Evolutionary conservation across 2,797 vertebrate species (phyloP), one percentile per base, ranked within the genome.

Genomic region (Thamnophis elegans): DNA sequence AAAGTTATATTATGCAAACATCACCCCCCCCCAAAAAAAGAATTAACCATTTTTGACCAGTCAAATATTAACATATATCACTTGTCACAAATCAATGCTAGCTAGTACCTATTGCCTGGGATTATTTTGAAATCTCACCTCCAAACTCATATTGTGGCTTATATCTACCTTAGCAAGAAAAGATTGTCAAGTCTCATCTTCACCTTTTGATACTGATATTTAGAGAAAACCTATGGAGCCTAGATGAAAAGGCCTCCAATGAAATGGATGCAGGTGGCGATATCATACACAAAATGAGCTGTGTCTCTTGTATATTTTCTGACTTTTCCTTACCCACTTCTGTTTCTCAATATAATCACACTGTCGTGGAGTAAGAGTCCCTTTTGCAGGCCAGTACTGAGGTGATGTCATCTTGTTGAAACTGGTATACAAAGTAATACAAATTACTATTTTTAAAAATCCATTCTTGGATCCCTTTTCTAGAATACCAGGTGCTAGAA

Each of bases 291-390:
- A 88, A 55, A 53, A 60, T 55, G 42, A 53, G 25, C 3, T 54
- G 6, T 3, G 8, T 22, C 20, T 89, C 73, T 47, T 16, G 47
- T 85, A 36, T 13, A 78, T 51, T 9, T 25, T 22, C 55, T 55
- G 54, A 4, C n/a, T 42, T 60, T 42, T 62, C 51, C 12, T 92
- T 87, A 20, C 18, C 56, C 51, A 3, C 88, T 56, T 65, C 25
- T 90, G 51, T 13, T 51, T 65, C 56, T 56, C 87, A 20, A 65
- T 42, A 32, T 32, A 91, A 36, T 55, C 82, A 22, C 28, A 22
- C 56, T 42, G 59, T 60, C 85, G 56, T 92, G 91, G 89, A 92
- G 62, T 59, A 85, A 51, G 22, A 82, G 89, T 88, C 91, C 26
- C 5, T 53, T 90, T 85, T 82, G 26, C 53, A 85, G 62, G 22